Percentiles rank a stretch among this genome's conserved stretches.
phyloP scores from a whole-genome alignment of 2,888 invertebrate genomes.

The Dinocampus coccinellae region DNA sequence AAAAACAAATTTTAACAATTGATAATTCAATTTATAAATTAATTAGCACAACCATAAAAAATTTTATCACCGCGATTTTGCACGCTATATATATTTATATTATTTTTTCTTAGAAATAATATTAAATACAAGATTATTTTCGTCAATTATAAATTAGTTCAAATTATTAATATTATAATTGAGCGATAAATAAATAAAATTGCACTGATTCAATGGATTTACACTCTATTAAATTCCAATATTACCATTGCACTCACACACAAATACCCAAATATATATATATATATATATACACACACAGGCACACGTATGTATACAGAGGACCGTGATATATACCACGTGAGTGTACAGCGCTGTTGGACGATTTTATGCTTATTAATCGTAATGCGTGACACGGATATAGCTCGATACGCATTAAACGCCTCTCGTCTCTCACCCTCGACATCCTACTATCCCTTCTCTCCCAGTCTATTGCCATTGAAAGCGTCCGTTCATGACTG shows the following conservation, averaged over 20 bases:
- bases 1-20: neutral
- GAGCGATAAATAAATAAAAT: neutral
- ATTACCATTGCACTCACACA: neutral
- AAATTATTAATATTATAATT: neutral
- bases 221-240: neutral
- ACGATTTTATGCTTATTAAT: constrained; percentile 63
- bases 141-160: neutral
- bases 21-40: neutral
- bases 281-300: neutral
- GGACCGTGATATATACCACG: too few relatives aligned
- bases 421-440: constrained; percentile 20
- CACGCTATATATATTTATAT: neutral
- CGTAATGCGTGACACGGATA: constrained; percentile 51
- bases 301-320: too few relatives aligned
- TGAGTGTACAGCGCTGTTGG: constrained; percentile 30
- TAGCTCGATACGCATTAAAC: constrained; percentile 46
- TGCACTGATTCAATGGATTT: neutral
- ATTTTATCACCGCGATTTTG: constrained; percentile 5
- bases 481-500: neutral
- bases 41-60: constrained; percentile 9
- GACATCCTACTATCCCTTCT: constrained; percentile 4
- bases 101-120: neutral
- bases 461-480: neutral
- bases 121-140: neutral
- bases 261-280: neutral